phyloP scores from a whole-genome alignment of 2,113 vertebrate species.

The Gnathonemus echidnorhynchus region DNA sequence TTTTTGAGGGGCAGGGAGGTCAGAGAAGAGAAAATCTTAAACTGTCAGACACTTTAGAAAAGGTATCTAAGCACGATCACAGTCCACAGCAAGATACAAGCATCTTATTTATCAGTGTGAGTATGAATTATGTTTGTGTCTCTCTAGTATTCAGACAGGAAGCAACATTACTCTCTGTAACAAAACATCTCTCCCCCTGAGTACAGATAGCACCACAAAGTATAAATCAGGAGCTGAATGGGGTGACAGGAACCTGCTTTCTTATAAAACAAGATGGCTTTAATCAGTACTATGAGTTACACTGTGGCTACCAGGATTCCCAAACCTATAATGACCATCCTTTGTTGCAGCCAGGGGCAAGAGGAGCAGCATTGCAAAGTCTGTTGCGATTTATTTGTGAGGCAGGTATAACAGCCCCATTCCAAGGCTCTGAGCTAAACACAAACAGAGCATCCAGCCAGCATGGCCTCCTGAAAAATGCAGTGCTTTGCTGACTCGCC shows the following conservation, averaged over 20 bases:
- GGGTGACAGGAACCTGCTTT: conserved; percentile 1
- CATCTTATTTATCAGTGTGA: neutral
- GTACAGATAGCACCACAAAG: neutral
- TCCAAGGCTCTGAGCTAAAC: neutral
- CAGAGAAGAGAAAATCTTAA: neutral
- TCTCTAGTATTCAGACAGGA: neutral
- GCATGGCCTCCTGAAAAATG: neutral
- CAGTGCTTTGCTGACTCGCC: neutral
- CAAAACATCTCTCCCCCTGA: neutral
- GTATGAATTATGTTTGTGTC: neutral
- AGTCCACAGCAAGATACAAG: neutral
- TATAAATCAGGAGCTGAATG: neutral
- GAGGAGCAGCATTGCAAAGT: neutral
- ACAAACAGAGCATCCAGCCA: neutral
- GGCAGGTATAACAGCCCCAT: neutral
- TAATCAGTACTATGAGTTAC: neutral
- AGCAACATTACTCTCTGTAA: neutral
- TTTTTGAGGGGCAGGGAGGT: neutral
- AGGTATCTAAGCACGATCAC: neutral
- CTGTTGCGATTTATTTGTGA: neutral
- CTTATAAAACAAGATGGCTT: neutral
- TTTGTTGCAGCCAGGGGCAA: neutral
- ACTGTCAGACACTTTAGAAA: neutral
- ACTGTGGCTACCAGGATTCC: neutral
- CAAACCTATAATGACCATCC: neutral